Evolutionary conservation across 2,113 vertebrate species (phyloP).

Genomic region (Ardeotis arabs): DNA sequence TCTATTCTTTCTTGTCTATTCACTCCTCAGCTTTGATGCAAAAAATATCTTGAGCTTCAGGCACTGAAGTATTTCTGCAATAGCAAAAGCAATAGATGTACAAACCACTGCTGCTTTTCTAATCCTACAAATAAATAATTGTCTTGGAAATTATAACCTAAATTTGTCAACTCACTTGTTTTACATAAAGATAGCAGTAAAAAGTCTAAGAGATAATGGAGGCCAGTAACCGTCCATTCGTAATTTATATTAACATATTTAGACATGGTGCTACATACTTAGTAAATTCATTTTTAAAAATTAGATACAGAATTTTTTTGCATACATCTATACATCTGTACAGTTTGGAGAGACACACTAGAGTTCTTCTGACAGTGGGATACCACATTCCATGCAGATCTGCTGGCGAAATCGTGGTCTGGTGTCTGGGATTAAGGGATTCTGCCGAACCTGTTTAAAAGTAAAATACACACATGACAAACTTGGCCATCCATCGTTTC

Average conservation of each 20-base stretch:
- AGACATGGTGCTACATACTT: background rate
- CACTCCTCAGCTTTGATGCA: background rate
- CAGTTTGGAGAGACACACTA: slow-evolving; percentile 97
- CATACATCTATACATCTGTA: slow-evolving; percentile 98
- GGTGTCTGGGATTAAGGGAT: slow-evolving; percentile 76
- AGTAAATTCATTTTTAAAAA: background rate
- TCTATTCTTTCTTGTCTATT: background rate
- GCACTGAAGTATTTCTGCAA: background rate
- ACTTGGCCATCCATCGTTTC: background rate
- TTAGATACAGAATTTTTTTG: background rate
- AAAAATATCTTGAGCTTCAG: background rate
- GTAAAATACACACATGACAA: background rate
- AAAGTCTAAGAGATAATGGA: background rate
- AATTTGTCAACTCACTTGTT: background rate
- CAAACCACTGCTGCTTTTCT: background rate
- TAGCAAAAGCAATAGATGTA: background rate
- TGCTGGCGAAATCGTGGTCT: slow-evolving; percentile 90
- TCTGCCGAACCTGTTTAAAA: slow-evolving; percentile 77
- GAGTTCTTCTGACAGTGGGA: slow-evolving; percentile 93
- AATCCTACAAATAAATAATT: background rate
- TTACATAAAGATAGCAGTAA: background rate
- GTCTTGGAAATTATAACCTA: background rate
- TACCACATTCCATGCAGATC: slow-evolving; percentile 99
- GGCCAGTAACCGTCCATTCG: background rate
- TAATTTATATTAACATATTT: background rate